These are phyloP conservation scores for Branchinecta sandiegonensis DNA, from an alignment of 2,888 invertebrate species.

Conservation along the genomic window DNA sequence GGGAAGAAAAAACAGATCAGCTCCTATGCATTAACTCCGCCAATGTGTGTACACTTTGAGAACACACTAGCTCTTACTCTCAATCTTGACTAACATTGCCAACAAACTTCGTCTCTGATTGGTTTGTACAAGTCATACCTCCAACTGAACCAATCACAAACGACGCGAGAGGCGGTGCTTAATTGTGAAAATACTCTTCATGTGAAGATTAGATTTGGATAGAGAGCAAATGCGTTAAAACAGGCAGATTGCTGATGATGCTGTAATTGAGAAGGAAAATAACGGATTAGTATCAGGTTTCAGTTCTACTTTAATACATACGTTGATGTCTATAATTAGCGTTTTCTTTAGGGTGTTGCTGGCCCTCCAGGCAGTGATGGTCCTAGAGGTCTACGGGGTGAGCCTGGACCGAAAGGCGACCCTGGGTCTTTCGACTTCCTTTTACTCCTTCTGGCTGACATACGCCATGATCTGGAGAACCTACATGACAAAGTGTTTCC, in stretches of 20 bases:
- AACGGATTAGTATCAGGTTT: neutral
- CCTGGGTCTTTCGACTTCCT: conserved; percentile 48
- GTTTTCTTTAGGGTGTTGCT: conserved; percentile 41
- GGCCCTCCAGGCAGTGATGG: conserved; percentile 47
- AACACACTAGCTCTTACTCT: neutral
- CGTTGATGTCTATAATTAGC: too few species aligned
- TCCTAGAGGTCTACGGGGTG: conserved; percentile 43
- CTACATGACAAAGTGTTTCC: conserved; percentile 45
- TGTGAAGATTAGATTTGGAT: too few species aligned
- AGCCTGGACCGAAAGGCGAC: conserved; percentile 45
- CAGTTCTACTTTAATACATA: neutral
- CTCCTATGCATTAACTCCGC: too few species aligned
- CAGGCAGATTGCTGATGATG: neutral
- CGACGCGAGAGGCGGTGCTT: too few species aligned
- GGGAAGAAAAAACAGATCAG: too few species aligned
- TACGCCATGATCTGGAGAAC: conserved; percentile 47
- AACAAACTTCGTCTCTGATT: too few species aligned
- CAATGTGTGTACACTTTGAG: too few species aligned
- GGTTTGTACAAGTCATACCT: too few species aligned
- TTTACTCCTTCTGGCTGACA: conserved; percentile 47
- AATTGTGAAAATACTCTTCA: too few species aligned
- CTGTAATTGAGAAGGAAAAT: neutral
- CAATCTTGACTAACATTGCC: neutral
- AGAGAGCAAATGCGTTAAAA: too few species aligned
- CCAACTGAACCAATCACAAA: too few species aligned